phyloP scores from a whole-genome alignment of 2,113 vertebrate genomes.

The Pygoscelis adeliae region DNA sequence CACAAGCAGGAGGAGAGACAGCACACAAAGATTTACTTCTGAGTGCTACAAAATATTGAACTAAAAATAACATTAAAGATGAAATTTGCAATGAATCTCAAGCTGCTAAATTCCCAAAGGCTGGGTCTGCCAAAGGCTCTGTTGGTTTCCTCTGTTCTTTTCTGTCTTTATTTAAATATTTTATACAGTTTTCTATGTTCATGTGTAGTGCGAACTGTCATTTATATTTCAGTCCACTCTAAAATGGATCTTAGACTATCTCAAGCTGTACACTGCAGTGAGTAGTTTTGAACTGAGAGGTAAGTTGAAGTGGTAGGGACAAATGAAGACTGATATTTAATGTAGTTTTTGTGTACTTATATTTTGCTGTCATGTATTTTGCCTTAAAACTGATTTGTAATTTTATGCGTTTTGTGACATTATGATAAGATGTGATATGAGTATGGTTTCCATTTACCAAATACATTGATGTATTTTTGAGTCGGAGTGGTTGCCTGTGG shows the following conservation, averaged over 20 bases:
- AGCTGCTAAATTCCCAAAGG: slow-evolving; percentile 83
- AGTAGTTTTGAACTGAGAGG: slow-evolving; percentile 66
- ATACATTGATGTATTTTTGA: slow-evolving; percentile 74
- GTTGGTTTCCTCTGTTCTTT: slow-evolving; percentile 80
- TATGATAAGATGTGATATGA: slow-evolving; percentile 75
- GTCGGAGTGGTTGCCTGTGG: slow-evolving; percentile 48
- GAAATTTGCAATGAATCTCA: slow-evolving; percentile 83
- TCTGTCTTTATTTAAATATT: slow-evolving; percentile 94
- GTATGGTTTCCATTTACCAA: slow-evolving; percentile 78
- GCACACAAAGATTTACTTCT: slow-evolving; percentile 78
- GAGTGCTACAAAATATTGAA: slow-evolving; percentile 81
- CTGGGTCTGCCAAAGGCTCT: slow-evolving; percentile 80
- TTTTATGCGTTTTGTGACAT: slow-evolving; percentile 79
- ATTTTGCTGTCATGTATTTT: slow-evolving; percentile 84
- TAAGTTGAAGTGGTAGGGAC: slow-evolving; percentile 78
- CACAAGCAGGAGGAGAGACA: slow-evolving; percentile 59
- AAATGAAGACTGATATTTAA: slow-evolving; percentile 91
- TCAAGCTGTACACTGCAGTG: slow-evolving; percentile 73
- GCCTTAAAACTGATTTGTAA: slow-evolving; percentile 83
- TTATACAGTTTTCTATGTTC: slow-evolving; percentile 90
- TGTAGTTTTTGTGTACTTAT: slow-evolving; percentile 92
- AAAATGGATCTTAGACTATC: slow-evolving; percentile 86
- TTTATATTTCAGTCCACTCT: slow-evolving; percentile 87
- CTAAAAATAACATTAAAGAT: slow-evolving; percentile 85
- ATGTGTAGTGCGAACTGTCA: slow-evolving; percentile 86